Base-by-base conservation (phyloP, 1,140 invertebrate genomes). In the Chelonus insularis region DNA sequence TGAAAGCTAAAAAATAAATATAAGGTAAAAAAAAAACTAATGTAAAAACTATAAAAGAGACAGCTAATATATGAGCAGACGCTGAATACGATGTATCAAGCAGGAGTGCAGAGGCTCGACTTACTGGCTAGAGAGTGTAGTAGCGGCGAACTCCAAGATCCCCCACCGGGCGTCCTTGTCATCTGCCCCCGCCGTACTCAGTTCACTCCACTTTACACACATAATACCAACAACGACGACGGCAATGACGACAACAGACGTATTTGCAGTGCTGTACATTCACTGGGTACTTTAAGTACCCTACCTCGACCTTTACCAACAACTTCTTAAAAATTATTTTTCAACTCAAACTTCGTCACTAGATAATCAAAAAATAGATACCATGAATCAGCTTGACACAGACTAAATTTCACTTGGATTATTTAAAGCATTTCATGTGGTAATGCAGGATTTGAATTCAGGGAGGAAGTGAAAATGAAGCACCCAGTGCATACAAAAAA, bases 191-290 rank as follows among this genome's bases (percentile, higher is more conserved):
- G 55, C 29, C 21, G 5, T 9, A 5, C 12, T 3, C 39, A 14
- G n/a, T 29, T 39, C 34, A 39, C 37, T 23, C 52, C 36, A 55
- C 16, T 11, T 0, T 16, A 37, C 9, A 16, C 34, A 16, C 36
- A 21, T 23, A 48, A 25, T 34, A 16, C 14, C 36, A 29, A 11
- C 29, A 20, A 14, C 45, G 20, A 16, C 36, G 37, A 23, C 37
- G 45, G 20, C 57, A 20, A 52, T 29, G 25, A 52, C 57, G 25
- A 41, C 23, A 8, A 14, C 29, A 60, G 47, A 60, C 57, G 25
- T 36, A 59, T 20, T 52, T 5, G 18, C 57, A 60, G 57, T 51
- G 57, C 57, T 47, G 57, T 60, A 60, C 3, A 23, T 23, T 9
- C 1, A n/a, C 12, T 8, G 7, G 14, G 7, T 14, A 6, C 18